Evolutionary conservation across 2,888 invertebrate genomes (phyloP).

Genomic region (Drosophila multiciliata): DNA sequence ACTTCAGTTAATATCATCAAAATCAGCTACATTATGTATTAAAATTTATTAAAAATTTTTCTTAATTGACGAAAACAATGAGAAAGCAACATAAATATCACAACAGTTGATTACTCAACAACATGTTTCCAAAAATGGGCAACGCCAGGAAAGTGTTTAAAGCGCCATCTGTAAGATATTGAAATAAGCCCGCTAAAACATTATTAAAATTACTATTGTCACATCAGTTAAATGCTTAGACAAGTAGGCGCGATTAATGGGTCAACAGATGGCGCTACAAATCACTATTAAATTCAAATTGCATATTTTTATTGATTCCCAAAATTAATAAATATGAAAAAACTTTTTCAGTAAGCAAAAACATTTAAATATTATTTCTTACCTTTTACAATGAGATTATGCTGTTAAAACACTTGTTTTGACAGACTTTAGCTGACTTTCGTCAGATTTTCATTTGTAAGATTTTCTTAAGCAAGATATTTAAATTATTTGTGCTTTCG

Average conservation of each 20-base stretch:
- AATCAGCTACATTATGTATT: neutral
- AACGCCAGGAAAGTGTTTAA: neutral
- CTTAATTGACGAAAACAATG: neutral
- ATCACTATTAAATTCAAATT: neutral
- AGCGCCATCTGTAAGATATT: neutral
- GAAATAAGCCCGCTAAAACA: neutral
- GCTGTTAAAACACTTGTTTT: slow-evolving; percentile 8
- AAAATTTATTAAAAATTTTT: neutral
- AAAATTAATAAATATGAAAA: too few species aligned
- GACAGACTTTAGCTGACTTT: neutral
- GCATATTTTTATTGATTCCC: neutral
- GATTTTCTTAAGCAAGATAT: too few species aligned
- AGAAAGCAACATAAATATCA: neutral
- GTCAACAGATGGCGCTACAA: neutral
- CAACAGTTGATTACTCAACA: neutral
- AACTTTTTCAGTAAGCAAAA: neutral
- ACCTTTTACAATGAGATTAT: slow-evolving; percentile 20
- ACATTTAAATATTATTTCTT: neutral
- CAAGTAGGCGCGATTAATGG: neutral
- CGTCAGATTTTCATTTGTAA: neutral
- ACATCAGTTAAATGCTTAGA: neutral
- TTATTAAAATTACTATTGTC: neutral
- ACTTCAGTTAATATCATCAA: neutral
- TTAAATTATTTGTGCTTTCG: neutral
- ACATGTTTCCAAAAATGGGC: neutral